Evolutionary conservation across 2,797 vertebrate genomes (phyloP), one percentile per base, ranked within the genome.

Genomic region (Sternotherus odoratus): DNA sequence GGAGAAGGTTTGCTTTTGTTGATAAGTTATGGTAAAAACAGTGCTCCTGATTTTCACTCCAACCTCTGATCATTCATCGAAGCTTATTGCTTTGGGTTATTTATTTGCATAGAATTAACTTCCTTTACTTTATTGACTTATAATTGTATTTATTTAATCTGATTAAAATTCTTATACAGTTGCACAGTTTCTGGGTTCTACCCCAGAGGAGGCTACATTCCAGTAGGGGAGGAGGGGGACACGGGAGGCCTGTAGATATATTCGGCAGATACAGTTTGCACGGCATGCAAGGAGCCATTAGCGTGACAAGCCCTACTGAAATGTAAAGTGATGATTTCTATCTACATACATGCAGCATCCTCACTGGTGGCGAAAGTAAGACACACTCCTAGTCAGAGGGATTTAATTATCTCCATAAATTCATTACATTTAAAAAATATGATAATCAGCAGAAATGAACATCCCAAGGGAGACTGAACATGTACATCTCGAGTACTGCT

Each of bases 331-430:
- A 94, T 95, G 60, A 96, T 97, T 96, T 96, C 96, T 95, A 95
- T 95, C 95, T 95, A 89, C 95, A 91, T 92, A 89, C 94, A 95
- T 66, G 0, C 94, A 95, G 95, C 93, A 83, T 82, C 93, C 96
- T 94, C 82, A 83, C 93, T 95, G 19, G 56, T 95, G 93, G 93
- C 91, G 95, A 93, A 91, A 95, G 90, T 57, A 91, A 96, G 94
- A 91, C 88, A 88, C 87, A 39, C 84, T 85, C 92, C 93, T 60
- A 88, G 96, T 89, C 95, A 91, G 92, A 92, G 95, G 86, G 91
- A 96, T 91, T 91, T 94, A 96, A 97, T 96, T 95, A 97, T 96
- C 95, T 96, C 93, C 94, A 95, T 93, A 96, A 95, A 96, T 96
- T 97, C 96, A 97, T 96, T 97, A 96, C 95, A 92, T 96, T 95